A percentile compares a stretch with the other conserved stretches of the same genome.
phyloP scores from a whole-genome alignment of 1,140 invertebrate genomes.

The Drosophila ercepeae region DNA sequence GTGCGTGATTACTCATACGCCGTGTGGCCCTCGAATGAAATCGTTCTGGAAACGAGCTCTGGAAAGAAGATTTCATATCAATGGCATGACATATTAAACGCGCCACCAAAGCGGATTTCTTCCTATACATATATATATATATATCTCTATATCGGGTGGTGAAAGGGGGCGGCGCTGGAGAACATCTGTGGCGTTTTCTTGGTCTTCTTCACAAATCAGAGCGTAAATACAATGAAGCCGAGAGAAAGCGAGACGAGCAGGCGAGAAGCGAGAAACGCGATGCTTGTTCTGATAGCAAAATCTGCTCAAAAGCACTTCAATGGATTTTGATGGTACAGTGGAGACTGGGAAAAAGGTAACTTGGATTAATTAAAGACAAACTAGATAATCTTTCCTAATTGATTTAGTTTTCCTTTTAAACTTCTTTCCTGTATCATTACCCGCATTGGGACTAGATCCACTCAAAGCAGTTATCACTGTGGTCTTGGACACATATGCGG shows the following conservation, averaged over 20 bases:
- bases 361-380: no score
- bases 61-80: constrained; percentile 57
- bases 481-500: constrained; percentile 36
- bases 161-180: not conserved
- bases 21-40: constrained; percentile 28
- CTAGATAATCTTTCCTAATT: no score
- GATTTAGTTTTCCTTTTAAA: not conserved
- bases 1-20: constrained; percentile 76
- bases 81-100: constrained; percentile 70
- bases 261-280: constrained; percentile 42
- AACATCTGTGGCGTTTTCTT: constrained; percentile 49
- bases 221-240: constrained; percentile 75
- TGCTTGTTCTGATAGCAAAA: constrained; percentile 61
- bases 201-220: constrained; percentile 72
- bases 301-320: constrained; percentile 59
- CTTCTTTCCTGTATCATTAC: not conserved
- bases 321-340: constrained; percentile 39
- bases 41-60: constrained; percentile 17
- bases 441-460: constrained; percentile 14
- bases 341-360: no score
- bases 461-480: constrained; percentile 35
- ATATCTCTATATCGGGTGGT: constrained; percentile 22
- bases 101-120: constrained; percentile 67
- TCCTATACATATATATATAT: constrained; percentile 2
- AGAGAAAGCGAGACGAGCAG: constrained; percentile 46